phyloP scores from a whole-genome alignment of 2,113 vertebrate genomes.

The Ailuropoda melanoleuca region DNA sequence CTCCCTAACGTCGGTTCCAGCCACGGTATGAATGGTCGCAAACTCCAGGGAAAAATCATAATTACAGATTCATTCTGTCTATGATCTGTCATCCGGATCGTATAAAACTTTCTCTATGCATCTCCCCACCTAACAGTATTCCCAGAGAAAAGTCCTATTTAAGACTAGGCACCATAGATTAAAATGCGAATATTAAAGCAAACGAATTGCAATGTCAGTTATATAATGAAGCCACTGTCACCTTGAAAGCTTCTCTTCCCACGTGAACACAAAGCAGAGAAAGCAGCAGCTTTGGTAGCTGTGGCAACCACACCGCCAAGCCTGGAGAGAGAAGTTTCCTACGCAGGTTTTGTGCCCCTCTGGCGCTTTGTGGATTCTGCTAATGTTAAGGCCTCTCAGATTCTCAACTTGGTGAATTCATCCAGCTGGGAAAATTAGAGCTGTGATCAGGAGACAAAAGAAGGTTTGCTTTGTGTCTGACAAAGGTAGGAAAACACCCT shows the following conservation, averaged over 20 bases:
- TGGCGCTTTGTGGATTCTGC: slow-evolving; percentile 42
- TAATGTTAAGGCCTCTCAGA: slow-evolving; percentile 45
- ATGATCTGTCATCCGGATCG: not conserved
- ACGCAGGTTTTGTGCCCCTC: not conserved
- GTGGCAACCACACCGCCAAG: slow-evolving; percentile 55
- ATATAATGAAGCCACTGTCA: not conserved
- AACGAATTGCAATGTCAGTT: not conserved
- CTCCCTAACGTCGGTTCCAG: not conserved
- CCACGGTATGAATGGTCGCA: not conserved
- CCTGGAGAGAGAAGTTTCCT: not conserved
- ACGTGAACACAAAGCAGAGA: slow-evolving; percentile 8
- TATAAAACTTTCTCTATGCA: slow-evolving; percentile 1
- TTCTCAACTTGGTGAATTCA: slow-evolving; percentile 57
- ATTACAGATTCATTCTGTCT: not conserved
- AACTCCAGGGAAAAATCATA: slow-evolving; percentile 50
- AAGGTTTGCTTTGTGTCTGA: slow-evolving; percentile 26
- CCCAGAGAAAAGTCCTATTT: not conserved
- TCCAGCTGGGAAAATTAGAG: slow-evolving; percentile 64
- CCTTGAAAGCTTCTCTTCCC: slow-evolving; percentile 40
- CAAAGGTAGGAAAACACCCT: slow-evolving; percentile 36
- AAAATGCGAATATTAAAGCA: slow-evolving; percentile 59
- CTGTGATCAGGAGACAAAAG: slow-evolving; percentile 62
- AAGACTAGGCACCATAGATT: not conserved
- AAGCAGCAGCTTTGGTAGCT: slow-evolving; percentile 55
- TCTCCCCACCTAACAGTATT: not conserved